A percentile compares a stretch with the other conserved stretches of the same genome.
phyloP scores from a whole-genome alignment of 2,113 vertebrate genomes.

The Tychaedon coryphoeus region DNA sequence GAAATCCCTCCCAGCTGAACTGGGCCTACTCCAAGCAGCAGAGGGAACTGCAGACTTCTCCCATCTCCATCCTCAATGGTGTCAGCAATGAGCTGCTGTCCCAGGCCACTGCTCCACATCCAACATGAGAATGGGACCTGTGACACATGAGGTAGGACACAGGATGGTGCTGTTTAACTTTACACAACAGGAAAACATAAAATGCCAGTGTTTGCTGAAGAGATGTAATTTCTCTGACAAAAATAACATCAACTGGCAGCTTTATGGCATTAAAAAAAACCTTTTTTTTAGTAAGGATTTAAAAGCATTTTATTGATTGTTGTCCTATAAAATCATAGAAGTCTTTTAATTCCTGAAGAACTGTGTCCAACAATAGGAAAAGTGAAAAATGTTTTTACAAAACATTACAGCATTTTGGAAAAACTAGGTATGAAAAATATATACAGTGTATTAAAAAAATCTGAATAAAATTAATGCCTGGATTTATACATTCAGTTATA shows the following conservation, averaged over 20 bases:
- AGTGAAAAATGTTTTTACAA: slow-evolving; percentile 16
- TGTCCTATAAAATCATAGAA: neutral
- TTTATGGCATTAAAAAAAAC: neutral
- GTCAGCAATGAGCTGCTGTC: neutral
- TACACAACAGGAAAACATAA: neutral
- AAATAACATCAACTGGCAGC: neutral
- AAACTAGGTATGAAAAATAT: slow-evolving; percentile 54
- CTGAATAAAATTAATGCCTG: slow-evolving; percentile 35
- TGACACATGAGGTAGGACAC: neutral
- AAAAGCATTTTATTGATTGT: slow-evolving; percentile 57
- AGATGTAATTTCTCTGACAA: neutral
- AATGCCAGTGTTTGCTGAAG: neutral
- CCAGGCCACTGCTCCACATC: neutral
- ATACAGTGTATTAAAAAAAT: slow-evolving; percentile 50
- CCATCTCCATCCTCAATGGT: rapidly evolving
- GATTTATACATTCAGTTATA: slow-evolving; percentile 20
- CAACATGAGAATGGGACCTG: rapidly evolving
- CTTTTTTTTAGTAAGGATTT: neutral
- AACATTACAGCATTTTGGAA: neutral
- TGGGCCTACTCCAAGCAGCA: neutral
- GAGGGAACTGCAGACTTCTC: neutral
- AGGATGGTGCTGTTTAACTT: neutral
- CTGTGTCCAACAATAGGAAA: neutral
- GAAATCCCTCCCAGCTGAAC: too few relatives aligned
- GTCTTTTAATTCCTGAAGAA: neutral